Conservation (phyloP, 2,113 vertebrate species). For the Eolophus roseicapilla region DNA sequence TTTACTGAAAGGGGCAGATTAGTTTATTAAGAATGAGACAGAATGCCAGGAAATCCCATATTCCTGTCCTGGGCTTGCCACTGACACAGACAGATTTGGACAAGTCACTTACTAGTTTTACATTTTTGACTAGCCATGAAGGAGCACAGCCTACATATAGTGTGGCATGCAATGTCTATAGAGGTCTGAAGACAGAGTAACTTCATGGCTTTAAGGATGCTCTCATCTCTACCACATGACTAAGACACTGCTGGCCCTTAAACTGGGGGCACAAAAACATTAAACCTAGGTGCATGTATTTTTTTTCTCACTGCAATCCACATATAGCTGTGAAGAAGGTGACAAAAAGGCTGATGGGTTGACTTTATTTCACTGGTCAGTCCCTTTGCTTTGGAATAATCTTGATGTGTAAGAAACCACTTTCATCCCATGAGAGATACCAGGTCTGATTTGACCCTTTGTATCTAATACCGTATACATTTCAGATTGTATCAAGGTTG, state of each 20-base stretch:
- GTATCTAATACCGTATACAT: neutral
- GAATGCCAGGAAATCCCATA: neutral
- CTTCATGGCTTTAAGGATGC: neutral
- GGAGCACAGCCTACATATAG: fast-evolving
- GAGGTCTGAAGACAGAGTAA: neutral
- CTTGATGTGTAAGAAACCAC: neutral
- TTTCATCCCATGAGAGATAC: neutral
- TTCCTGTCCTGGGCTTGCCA: neutral
- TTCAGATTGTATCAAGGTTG: neutral
- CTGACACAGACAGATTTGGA: neutral
- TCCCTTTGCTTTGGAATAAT: neutral
- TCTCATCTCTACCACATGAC: neutral
- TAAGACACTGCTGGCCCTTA: neutral
- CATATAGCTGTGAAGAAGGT: fast-evolving
- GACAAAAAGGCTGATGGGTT: neutral
- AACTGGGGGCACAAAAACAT: neutral
- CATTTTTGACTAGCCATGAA: neutral
- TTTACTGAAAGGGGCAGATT: neutral
- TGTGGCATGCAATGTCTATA: fast-evolving
- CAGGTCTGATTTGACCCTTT: neutral
- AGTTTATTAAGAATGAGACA: neutral
- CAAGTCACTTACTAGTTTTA: neutral
- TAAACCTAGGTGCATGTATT: neutral
- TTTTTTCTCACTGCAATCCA: fast-evolving
- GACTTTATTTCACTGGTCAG: neutral